Conservation (phyloP, 2,113 vertebrate genomes). For the Ophiodon elongatus region DNA sequence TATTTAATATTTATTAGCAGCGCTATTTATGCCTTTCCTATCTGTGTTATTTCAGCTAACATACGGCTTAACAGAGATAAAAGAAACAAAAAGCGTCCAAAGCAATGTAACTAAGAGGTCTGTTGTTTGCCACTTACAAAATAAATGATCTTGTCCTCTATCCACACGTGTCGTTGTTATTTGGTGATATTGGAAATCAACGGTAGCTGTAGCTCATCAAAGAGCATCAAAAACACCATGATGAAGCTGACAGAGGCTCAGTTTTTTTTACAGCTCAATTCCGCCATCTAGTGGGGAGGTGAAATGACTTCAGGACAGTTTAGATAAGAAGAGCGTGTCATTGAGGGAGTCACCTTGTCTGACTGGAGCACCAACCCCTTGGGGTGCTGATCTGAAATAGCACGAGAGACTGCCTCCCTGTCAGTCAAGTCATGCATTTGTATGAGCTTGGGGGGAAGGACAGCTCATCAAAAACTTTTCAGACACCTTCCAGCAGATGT, state of each 20-base stretch:
- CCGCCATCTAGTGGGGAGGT: slow-evolving; percentile 65
- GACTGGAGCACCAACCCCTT: slow-evolving; percentile 9
- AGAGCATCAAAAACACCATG: neutral
- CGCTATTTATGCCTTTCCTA: slow-evolving; percentile 49
- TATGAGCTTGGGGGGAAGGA: slow-evolving; percentile 44
- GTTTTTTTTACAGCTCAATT: neutral
- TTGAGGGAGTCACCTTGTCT: slow-evolving; percentile 48
- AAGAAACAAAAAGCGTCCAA: neutral
- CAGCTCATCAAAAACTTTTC: slow-evolving; percentile 25
- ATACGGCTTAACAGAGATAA: neutral
- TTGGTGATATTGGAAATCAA: slow-evolving; percentile 1
- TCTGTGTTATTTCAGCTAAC: neutral
- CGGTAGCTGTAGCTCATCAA: neutral
- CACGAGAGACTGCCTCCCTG: slow-evolving; percentile 29
- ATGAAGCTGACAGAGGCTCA: neutral
- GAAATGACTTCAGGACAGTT: slow-evolving; percentile 26
- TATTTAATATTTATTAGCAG: slow-evolving; percentile 71
- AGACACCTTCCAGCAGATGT: slow-evolving; percentile 40
- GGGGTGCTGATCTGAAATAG: slow-evolving; percentile 48
- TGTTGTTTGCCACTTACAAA: slow-evolving; percentile 6
- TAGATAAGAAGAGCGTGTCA: neutral
- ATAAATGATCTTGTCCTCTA: slow-evolving; percentile 29
- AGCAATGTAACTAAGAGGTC: neutral
- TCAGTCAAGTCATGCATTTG: slow-evolving; percentile 39
- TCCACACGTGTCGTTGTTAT: neutral